A percentile compares a stretch with the other conserved stretches of the same genome.
Evolutionary conservation across 2,888 invertebrate genomes (phyloP).

Genomic region (Dinocampus coccinellae): DNA sequence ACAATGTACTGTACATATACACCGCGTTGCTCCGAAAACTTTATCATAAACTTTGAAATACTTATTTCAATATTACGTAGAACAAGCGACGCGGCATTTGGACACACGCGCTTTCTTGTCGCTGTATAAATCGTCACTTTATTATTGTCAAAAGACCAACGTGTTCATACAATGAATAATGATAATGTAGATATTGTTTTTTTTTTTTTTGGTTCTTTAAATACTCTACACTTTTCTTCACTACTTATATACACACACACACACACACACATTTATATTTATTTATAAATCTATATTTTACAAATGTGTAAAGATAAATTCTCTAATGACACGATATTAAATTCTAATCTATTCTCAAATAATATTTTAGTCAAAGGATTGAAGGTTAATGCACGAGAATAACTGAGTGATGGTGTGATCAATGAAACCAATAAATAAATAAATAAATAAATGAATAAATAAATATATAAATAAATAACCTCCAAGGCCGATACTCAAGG

Average conservation of each 20-base stretch:
- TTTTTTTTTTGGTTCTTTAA: background rate
- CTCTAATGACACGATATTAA: slow-evolving; percentile 47
- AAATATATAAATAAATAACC: too few relatives aligned
- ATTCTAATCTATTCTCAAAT: slow-evolving; percentile 43
- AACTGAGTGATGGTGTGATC: background rate
- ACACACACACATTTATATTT: slow-evolving; percentile 40
- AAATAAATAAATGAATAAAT: too few relatives aligned
- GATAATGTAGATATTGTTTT: slow-evolving; percentile 8
- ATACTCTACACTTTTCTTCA: too few relatives aligned
- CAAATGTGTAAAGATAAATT: slow-evolving; percentile 36
- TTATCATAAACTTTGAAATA: slow-evolving; percentile 53
- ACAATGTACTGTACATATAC: background rate
- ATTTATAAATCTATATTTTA: slow-evolving; percentile 23
- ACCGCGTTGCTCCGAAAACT: slow-evolving; percentile 43
- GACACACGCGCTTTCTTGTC: slow-evolving; percentile 38
- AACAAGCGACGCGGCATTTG: slow-evolving; percentile 47
- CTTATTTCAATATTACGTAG: slow-evolving; percentile 59
- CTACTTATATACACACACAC: slow-evolving; percentile 8
- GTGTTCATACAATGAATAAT: background rate
- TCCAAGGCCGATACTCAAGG: too few relatives aligned
- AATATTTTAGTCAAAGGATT: slow-evolving; percentile 43
- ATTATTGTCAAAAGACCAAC: slow-evolving; percentile 33
- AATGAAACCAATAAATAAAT: slow-evolving; percentile 17
- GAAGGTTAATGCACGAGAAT: slow-evolving; percentile 28
- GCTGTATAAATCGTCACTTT: slow-evolving; percentile 42